Conservation (phyloP, 1,140 invertebrate genomes). For the Nasonia longicornis region DNA sequence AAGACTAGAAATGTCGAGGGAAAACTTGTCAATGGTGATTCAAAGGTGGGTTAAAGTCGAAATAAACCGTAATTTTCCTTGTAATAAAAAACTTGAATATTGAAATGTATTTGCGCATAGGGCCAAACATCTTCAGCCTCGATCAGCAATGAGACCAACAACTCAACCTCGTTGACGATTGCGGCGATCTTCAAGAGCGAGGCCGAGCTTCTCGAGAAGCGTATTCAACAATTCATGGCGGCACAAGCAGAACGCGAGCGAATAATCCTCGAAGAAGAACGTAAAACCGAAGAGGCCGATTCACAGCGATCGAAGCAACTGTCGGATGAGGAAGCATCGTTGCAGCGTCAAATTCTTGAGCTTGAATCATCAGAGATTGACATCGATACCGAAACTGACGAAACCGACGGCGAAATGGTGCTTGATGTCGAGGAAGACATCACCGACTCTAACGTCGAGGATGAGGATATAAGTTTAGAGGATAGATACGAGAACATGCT, state of each 20-base stretch:
- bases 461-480: conserved; percentile 63
- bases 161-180: conserved; percentile 65
- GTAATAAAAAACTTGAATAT: neutral
- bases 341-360: conserved; percentile 86
- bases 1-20: conserved; percentile 47
- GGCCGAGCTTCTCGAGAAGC: conserved; percentile 69
- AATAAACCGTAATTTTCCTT: neutral
- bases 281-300: conserved; percentile 68
- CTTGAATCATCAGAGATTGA: conserved; percentile 84
- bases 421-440: conserved; percentile 72
- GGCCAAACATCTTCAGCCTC: conserved; percentile 6
- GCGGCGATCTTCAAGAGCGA: conserved; percentile 69
- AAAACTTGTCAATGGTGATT: conserved; percentile 7
- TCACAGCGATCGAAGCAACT: conserved; percentile 72
- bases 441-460: conserved; percentile 49
- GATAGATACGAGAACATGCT: conserved; percentile 77
- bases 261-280: conserved; percentile 69
- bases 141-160: conserved; percentile 45
- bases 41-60: neutral
- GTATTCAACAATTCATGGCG: conserved; percentile 67
- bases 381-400: conserved; percentile 84
- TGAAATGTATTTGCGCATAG: neutral
- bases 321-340: conserved; percentile 82
- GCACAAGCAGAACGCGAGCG: conserved; percentile 66
- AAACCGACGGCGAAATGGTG: conserved; percentile 79